Conservation (phyloP, 2,888 invertebrate species). For the Blomia tropicalis region DNA sequence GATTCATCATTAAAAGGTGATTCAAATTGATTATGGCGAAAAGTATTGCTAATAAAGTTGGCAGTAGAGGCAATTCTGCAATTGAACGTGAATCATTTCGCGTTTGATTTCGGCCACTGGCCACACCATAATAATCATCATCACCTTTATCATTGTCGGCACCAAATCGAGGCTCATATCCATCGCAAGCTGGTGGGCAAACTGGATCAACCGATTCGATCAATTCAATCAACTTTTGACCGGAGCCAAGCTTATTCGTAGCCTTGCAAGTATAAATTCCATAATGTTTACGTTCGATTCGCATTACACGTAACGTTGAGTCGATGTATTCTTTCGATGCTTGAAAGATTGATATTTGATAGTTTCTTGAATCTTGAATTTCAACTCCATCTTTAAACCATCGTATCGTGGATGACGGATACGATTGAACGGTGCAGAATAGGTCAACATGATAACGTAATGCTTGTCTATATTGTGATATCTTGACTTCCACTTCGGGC, state of each 20-base stretch:
- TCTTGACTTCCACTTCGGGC: constrained; percentile 23
- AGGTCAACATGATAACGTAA: constrained; percentile 81
- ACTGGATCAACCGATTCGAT: constrained; percentile 76
- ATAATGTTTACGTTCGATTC: constrained; percentile 73
- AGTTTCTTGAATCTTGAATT: constrained; percentile 65
- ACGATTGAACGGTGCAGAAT: constrained; percentile 83
- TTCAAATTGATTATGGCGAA: too few relatives aligned
- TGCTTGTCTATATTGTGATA: constrained; percentile 59
- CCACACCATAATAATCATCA: too few relatives aligned
- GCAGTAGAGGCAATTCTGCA: too few relatives aligned
- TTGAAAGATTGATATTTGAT: constrained; percentile 69
- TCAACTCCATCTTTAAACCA: constrained; percentile 69
- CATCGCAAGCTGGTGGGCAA: constrained; percentile 70
- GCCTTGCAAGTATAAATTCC: constrained; percentile 69
- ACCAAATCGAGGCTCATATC: too few relatives aligned
- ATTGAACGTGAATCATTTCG: too few relatives aligned
- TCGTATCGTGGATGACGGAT: constrained; percentile 73
- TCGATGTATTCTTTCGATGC: constrained; percentile 80
- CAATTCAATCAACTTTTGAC: constrained; percentile 58
- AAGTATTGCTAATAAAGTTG: too few relatives aligned
- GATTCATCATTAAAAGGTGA: too few relatives aligned
- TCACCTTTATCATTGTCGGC: too few relatives aligned
- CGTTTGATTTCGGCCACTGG: too few relatives aligned
- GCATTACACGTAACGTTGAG: constrained; percentile 68
- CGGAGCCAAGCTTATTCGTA: constrained; percentile 64